Evolutionary conservation across 2,888 invertebrate genomes (phyloP), one percentile per base, ranked within the genome.

Genomic region (Tenthredo livida): DNA sequence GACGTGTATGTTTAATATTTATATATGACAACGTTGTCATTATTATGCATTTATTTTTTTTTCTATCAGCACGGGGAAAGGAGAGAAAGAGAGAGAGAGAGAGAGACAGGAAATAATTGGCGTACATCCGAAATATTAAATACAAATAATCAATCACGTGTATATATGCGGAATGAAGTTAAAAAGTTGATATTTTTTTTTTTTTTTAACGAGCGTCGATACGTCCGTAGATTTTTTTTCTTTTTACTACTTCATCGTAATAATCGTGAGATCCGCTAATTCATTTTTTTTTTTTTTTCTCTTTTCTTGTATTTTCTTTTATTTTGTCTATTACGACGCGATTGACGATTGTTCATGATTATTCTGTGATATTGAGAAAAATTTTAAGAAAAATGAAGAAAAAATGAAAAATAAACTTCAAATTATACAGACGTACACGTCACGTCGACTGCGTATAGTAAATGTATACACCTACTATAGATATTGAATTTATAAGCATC

Each of bases 401-500:
- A 61, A 25, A 25, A 2, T 29, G 1, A 2, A 29, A 29, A 29
- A 29, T 29, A n/a, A 21, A 25, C 61, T 61, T 10, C 21, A 2
- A 61, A 61, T 1, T 61, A 7, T 12, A 25, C 25, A 61, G 17
- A 54, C n/a, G 47, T 47, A 47, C 47, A 47, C 12, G n/a, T 54
- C 54, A 17, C 50, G n/a, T n/a, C 7, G 54, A n/a, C 54, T 54
- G 54, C 37, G 37, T 37, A 37, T 37, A 37, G n/a, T 17, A 7
- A 54, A 37, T n/a, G 7, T 43, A 72, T 61, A 37, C 4, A 33
- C 7, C 37, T 37, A 21, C n/a, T n/a, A 73, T 43, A 75, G 21
- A 12, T 50, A 61, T 61, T 61, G 40, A 80, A 80, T 40, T 61
- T n/a, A 80, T 37, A 37, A 58, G 80, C 80, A 61, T 61, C 40